Evolutionary conservation across 2,113 vertebrate species (phyloP), one percentile per base, ranked within the genome.

Genomic region (Oxyruncus cristatus): DNA sequence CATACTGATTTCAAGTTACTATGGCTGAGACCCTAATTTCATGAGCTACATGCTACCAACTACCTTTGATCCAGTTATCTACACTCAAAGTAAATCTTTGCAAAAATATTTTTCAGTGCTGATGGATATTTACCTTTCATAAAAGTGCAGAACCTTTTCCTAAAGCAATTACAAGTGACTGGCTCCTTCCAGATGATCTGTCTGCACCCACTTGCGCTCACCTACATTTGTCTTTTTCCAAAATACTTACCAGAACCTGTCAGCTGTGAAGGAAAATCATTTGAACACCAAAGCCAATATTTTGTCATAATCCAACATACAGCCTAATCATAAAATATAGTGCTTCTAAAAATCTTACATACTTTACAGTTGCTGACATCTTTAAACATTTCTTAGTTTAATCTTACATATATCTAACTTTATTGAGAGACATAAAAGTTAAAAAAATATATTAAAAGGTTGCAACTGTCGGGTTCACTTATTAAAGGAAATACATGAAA

Each of bases 361-460:
- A 97, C 86, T 97, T 97, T 94, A 95, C 95, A 97, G 75, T 62
- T 92, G 85, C 88, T 90, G 4, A 95, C 66, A 92, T 85, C 66
- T 92, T 95, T 90, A 96, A 89, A 85, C 81, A 71, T 78, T 82
- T 89, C 92, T 95, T 93, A 88, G 85, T 90, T 96, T 94, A 95
- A 93, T 92, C 82, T 90, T 92, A 84, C 81, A 87, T 92, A 94
- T 73, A 95, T 91, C 58, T 83, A 65, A 94, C 77, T 94, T 93
- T 85, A 77, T 85, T 24, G 8, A 94, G 73, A 93, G 77, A 93
- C 71, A 1, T 67, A 67, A 53, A 94, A 94, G 83, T 78, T 96
- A 94, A 96, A 96, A 96, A 96, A 95, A 94, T 95, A 96, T 94
- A 95, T 76, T 90, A 95, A 92, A 93, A 95, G 78, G 75, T 88